Percentiles rank a stretch among this genome's conserved stretches.
phyloP scores from a whole-genome alignment of 2,888 invertebrate genomes.

The Latrodectus hesperus region DNA sequence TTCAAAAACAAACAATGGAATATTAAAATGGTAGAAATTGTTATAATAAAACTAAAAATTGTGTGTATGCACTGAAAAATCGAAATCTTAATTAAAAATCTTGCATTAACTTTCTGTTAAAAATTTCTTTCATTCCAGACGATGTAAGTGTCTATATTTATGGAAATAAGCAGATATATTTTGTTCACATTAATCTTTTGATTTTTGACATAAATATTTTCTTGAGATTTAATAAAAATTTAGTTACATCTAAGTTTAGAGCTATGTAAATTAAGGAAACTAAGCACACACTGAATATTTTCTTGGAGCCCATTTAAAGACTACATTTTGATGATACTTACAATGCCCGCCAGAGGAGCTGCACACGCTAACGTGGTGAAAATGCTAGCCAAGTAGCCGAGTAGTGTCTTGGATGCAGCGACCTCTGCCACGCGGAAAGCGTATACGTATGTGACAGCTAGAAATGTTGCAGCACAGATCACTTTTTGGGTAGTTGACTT shows the following conservation, averaged over 20 bases:
- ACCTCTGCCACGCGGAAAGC: conserved; percentile 8
- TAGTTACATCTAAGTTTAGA: background rate
- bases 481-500: background rate
- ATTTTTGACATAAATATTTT: background rate
- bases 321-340: conserved; percentile 74
- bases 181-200: background rate
- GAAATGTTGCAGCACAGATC: background rate
- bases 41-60: too few relatives aligned
- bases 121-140: too few relatives aligned
- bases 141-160: too few relatives aligned
- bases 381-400: conserved; percentile 81
- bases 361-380: conserved; percentile 87
- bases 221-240: background rate
- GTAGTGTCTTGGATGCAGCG: background rate
- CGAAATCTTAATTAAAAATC: too few relatives aligned
- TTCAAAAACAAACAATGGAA: too few relatives aligned
- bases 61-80: too few relatives aligned
- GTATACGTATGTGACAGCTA: conserved; percentile 5
- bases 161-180: background rate
- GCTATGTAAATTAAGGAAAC: background rate
- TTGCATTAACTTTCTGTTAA: too few relatives aligned
- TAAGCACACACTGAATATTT: background rate
- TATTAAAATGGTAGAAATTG: too few relatives aligned
- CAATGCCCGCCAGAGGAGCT: conserved; percentile 85
- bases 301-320: background rate